Evolutionary conservation across 2,888 invertebrate species (phyloP).

Genomic region (Nudaria mundana): DNA sequence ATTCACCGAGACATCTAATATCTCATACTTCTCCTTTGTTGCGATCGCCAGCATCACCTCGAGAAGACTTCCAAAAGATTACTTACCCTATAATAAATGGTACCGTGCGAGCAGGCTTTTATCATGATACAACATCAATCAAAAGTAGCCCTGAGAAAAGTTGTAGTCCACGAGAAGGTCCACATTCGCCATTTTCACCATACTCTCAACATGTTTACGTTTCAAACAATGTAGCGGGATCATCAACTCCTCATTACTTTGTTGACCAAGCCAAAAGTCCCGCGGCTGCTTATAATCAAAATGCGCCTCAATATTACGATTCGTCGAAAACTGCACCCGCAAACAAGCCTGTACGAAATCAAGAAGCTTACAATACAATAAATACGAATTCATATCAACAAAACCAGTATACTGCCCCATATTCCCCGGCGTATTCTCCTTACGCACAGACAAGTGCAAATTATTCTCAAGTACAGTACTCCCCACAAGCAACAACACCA

Average conservation of each 20-base stretch:
- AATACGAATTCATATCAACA: slow-evolving; percentile 79
- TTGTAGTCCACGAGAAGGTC: slow-evolving; percentile 89
- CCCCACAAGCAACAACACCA: slow-evolving; percentile 46
- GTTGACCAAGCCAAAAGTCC: slow-evolving; percentile 73
- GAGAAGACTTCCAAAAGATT: slow-evolving; percentile 85
- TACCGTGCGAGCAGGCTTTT: slow-evolving; percentile 92
- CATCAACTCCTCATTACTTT: slow-evolving; percentile 66
- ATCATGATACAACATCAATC: slow-evolving; percentile 92
- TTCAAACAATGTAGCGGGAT: slow-evolving; percentile 54
- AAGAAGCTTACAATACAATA: slow-evolving; percentile 80
- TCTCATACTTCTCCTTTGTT: slow-evolving; percentile 87
- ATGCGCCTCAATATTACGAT: slow-evolving; percentile 82
- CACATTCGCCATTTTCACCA: slow-evolving; percentile 73
- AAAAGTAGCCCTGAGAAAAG: slow-evolving; percentile 93
- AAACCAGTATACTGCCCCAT: slow-evolving; percentile 67
- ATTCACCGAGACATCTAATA: slow-evolving; percentile 87
- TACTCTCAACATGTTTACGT: slow-evolving; percentile 75
- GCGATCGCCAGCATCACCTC: slow-evolving; percentile 89
- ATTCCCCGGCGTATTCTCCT: slow-evolving; percentile 60
- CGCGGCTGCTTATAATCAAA: slow-evolving; percentile 66
- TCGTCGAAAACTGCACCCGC: slow-evolving; percentile 72
- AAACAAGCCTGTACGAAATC: slow-evolving; percentile 70
- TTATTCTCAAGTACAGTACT: slow-evolving; percentile 55
- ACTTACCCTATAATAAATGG: slow-evolving; percentile 89
- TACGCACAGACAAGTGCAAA: slow-evolving; percentile 58